phyloP scores from a whole-genome alignment of 2,888 invertebrate species.

The Julus scanicus region DNA sequence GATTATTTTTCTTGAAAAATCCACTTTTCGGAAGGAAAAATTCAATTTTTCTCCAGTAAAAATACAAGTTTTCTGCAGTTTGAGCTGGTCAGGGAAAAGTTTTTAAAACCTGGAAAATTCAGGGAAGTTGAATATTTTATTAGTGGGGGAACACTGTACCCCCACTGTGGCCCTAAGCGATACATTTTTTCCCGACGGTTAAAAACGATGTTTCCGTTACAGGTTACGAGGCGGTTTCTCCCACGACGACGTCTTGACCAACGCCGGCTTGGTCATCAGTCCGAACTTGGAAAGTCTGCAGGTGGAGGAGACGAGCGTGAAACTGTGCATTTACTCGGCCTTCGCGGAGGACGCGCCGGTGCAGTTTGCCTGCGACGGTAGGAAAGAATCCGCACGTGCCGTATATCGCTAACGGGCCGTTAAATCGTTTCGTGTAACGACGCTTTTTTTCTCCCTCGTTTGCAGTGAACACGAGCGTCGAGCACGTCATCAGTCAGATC shows the following conservation, averaged over 20 bases:
- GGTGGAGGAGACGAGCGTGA: constrained; percentile 84
- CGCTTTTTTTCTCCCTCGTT: constrained; percentile 54
- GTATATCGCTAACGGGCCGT: too few relatives aligned
- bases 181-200: too few relatives aligned
- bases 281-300: constrained; percentile 85
- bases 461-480: constrained; percentile 81
- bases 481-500: constrained; percentile 67
- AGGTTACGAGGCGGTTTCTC: constrained; percentile 71
- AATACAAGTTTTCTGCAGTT: too few relatives aligned
- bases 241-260: constrained; percentile 79
- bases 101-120: too few relatives aligned
- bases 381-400: constrained; percentile 59
- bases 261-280: constrained; percentile 89
- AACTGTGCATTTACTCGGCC: constrained; percentile 80
- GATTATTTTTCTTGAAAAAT: too few relatives aligned
- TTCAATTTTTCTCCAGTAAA: too few relatives aligned
- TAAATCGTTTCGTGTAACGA: background rate
- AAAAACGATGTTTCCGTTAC: background rate
- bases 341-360: constrained; percentile 72
- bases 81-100: too few relatives aligned
- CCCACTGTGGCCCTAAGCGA: too few relatives aligned
- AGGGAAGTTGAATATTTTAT: too few relatives aligned
- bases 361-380: constrained; percentile 92
- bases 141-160: too few relatives aligned
- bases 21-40: too few relatives aligned